phyloP scores from a whole-genome alignment of 2,888 invertebrate species.

The Lithophane ornitopus region DNA sequence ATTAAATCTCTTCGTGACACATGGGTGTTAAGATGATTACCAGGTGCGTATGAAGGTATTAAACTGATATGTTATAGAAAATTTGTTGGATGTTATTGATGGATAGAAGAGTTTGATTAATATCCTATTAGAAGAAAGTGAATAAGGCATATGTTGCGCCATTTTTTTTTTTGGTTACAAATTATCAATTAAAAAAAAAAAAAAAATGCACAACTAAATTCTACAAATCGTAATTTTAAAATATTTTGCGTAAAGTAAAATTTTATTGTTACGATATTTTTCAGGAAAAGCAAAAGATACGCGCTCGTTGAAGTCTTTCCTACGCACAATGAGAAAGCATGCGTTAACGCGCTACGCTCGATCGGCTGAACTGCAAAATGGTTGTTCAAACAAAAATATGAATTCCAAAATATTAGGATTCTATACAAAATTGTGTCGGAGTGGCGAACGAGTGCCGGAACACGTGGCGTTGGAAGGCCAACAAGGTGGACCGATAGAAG shows the following conservation, averaged over 20 bases:
- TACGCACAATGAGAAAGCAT: slow-evolving; percentile 32
- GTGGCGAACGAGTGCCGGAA: too few species aligned
- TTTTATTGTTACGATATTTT: neutral
- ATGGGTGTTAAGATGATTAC: slow-evolving; percentile 62
- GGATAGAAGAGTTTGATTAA: neutral
- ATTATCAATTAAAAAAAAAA: too few species aligned
- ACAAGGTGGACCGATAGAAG: too few species aligned
- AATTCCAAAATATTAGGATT: neutral
- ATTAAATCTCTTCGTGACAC: slow-evolving; percentile 73
- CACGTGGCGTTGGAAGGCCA: too few species aligned
- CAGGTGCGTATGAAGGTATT: slow-evolving; percentile 57
- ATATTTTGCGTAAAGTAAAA: neutral
- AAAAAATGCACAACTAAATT: neutral
- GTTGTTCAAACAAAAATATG: neutral
- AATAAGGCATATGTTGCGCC: neutral
- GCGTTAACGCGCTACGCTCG: slow-evolving; percentile 6
- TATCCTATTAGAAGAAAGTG: too few species aligned
- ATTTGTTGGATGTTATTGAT: neutral
- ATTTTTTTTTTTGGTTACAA: too few species aligned
- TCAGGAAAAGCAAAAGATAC: neutral
- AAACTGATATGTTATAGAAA: slow-evolving; percentile 31
- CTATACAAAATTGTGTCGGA: neutral
- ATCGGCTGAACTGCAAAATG: neutral
- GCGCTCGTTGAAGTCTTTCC: slow-evolving; percentile 85
- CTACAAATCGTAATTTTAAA: neutral